These are phyloP conservation scores for Stramonita haemastoma DNA, from an alignment of 2,888 invertebrate genomes.

Conservation along the genomic window DNA sequence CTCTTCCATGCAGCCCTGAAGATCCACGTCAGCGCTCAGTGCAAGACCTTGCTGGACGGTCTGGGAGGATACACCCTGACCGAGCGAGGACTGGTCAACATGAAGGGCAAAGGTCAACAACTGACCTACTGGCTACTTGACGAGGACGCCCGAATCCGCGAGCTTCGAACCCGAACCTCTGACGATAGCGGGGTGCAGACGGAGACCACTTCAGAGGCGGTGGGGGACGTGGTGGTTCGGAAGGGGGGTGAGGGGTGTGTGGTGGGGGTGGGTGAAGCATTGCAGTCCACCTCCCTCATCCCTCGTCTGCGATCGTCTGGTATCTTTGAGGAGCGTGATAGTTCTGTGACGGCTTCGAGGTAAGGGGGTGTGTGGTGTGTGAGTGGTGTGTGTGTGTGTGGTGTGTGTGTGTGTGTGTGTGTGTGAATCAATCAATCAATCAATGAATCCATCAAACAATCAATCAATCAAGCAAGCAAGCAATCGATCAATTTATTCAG, in stretches of 20 bases:
- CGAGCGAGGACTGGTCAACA: slow-evolving; percentile 76
- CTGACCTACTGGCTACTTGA: slow-evolving; percentile 73
- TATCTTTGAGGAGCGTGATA: neutral
- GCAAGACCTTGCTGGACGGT: slow-evolving; percentile 73
- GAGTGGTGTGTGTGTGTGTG: too few species aligned
- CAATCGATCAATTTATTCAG: too few species aligned
- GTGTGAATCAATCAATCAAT: too few species aligned
- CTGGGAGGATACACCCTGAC: slow-evolving; percentile 75
- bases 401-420: too few species aligned
- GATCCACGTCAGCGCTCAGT: slow-evolving; percentile 75
- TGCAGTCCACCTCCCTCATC: slow-evolving; percentile 37
- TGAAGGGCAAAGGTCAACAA: slow-evolving; percentile 75
- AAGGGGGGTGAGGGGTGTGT: neutral
- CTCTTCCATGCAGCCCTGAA: slow-evolving; percentile 69
- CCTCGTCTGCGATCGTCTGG: slow-evolving; percentile 41
- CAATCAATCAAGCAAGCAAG: too few species aligned
- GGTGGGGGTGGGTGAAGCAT: neutral
- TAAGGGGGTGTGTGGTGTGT: neutral
- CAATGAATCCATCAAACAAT: too few species aligned
- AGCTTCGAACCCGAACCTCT: slow-evolving; percentile 43
- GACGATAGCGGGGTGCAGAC: slow-evolving; percentile 49
- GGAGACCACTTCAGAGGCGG: slow-evolving; percentile 39
- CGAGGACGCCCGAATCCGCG: slow-evolving; percentile 45
- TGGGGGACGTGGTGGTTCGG: neutral
- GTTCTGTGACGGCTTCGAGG: neutral